A percentile compares a stretch with the other conserved stretches of the same genome.
These are phyloP conservation scores for Drosophila neoperkinsi DNA, from an alignment of 2,888 invertebrate species.

Conservation along the genomic window DNA sequence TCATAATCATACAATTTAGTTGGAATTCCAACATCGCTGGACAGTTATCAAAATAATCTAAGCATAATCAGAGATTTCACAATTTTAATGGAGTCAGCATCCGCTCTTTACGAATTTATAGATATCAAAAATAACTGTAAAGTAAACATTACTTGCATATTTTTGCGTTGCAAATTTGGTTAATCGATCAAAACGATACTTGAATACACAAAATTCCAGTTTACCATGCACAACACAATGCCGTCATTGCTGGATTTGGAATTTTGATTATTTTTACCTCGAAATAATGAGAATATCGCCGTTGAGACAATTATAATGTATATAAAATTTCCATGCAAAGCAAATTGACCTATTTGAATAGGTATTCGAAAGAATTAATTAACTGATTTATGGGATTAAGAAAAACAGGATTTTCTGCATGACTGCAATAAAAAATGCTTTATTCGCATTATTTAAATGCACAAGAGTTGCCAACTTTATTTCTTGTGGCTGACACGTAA, in stretches of 20 bases:
- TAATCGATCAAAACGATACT: constrained; percentile 64
- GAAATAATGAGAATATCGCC: constrained; percentile 29
- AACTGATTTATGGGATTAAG: constrained; percentile 23
- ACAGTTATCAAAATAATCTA: constrained; percentile 21
- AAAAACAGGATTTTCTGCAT: constrained; percentile 18
- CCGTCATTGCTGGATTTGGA: constrained; percentile 26
- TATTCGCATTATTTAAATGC: constrained; percentile 26
- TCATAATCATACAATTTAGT: constrained; percentile 12
- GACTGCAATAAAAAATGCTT: constrained; percentile 17
- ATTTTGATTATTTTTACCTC: constrained; percentile 43
- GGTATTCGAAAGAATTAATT: constrained; percentile 6
- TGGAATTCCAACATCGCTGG: constrained; percentile 21
- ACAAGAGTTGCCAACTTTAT: constrained; percentile 29
- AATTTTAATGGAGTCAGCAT: constrained; percentile 8
- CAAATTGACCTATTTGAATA: constrained; percentile 6
- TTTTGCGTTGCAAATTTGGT: constrained; percentile 50
- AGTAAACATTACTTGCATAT: constrained; percentile 15
- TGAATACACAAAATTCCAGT: constrained; percentile 49
- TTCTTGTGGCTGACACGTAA: constrained; percentile 21
- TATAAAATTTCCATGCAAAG: neutral
- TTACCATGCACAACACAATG: constrained; percentile 55
- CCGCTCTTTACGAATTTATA: constrained; percentile 11
- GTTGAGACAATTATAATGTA: constrained; percentile 11
- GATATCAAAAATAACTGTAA: constrained; percentile 24
- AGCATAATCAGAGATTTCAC: constrained; percentile 18